These are phyloP conservation scores for Sebastiscus tertius DNA, from an alignment of 2,797 vertebrate species.

Conservation along the genomic window DNA sequence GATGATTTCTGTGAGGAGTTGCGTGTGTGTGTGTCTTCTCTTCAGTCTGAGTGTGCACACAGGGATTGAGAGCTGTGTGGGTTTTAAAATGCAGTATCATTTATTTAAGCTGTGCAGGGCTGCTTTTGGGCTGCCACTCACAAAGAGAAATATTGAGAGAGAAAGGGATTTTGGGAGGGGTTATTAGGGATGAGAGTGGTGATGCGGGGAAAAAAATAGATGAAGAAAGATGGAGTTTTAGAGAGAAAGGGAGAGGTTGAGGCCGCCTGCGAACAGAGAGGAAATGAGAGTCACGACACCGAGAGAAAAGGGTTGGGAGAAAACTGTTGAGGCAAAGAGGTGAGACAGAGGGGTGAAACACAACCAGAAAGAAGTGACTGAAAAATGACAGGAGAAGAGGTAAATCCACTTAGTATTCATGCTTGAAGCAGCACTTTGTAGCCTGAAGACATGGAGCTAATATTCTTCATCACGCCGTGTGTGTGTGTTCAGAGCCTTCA, in stretches of 20 bases:
- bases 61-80: background rate
- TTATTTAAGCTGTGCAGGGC: constrained; percentile 24
- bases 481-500: constrained; percentile 34
- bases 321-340: constrained; percentile 3
- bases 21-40: background rate
- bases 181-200: constrained; percentile 11
- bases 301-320: background rate
- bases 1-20: background rate
- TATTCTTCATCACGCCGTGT: constrained; percentile 13
- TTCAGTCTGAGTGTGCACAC: background rate
- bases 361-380: background rate
- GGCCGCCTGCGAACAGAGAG: background rate
- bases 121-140: constrained; percentile 36
- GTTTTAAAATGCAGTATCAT: constrained; percentile 40
- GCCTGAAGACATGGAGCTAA: constrained; percentile 22
- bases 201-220: constrained; percentile 5
- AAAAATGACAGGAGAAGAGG: background rate
- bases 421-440: constrained; percentile 14
- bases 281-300: constrained; percentile 18
- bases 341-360: background rate
- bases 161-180: background rate
- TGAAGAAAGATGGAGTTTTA: constrained; percentile 2
- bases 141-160: constrained; percentile 5
- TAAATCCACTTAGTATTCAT: constrained; percentile 22
- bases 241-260: background rate